Conservation (phyloP, 2,797 vertebrate genomes). For the Periophthalmus magnuspinnatus region DNA sequence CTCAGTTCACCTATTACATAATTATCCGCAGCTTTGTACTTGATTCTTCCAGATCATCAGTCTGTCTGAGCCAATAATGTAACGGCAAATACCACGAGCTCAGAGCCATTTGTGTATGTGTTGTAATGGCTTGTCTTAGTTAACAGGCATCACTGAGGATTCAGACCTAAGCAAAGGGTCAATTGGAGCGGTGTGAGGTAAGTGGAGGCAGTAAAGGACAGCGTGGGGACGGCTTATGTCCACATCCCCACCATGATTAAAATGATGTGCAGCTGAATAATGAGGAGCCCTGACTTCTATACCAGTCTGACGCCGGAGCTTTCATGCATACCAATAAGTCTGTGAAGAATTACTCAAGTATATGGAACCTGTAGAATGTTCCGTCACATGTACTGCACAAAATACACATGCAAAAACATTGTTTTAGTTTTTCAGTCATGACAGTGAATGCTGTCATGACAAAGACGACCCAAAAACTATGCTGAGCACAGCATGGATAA, state of each 20-base stretch:
- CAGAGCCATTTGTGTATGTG: constrained; percentile 33
- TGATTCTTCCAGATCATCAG: not conserved
- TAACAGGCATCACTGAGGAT: constrained; percentile 44
- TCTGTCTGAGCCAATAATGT: constrained; percentile 30
- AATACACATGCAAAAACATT: not conserved
- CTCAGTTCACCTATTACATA: not conserved
- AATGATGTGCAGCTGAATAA: constrained; percentile 50
- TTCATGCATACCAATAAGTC: constrained; percentile 24
- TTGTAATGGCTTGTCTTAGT: constrained; percentile 37
- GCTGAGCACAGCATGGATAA: too few relatives aligned
- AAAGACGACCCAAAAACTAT: not conserved
- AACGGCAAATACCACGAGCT: constrained; percentile 45
- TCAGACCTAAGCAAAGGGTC: constrained; percentile 51
- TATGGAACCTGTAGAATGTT: not conserved
- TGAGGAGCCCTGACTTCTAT: constrained; percentile 28
- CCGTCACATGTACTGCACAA: not conserved
- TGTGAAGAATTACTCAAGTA: not conserved
- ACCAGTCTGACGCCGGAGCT: constrained; percentile 26
- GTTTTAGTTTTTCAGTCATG: not conserved
- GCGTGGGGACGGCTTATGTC: constrained; percentile 40
- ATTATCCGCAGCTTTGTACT: not conserved
- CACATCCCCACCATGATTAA: constrained; percentile 46
- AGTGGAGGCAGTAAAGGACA: constrained; percentile 31
- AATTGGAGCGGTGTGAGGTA: constrained; percentile 41
- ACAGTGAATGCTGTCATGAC: not conserved